Conservation (phyloP, 2,888 invertebrate genomes). For the Drosophila picticornis region DNA sequence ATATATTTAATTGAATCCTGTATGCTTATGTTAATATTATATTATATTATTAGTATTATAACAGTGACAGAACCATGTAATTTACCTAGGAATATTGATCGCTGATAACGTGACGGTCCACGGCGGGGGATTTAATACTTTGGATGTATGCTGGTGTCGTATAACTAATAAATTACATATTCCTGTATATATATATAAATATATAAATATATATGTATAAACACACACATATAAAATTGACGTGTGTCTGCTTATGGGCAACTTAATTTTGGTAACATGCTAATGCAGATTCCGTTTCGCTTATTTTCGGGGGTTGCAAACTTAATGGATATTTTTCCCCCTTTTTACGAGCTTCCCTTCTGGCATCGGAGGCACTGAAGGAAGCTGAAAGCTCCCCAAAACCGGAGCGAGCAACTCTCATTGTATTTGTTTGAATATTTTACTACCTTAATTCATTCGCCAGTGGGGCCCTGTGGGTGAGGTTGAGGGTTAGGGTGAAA, state of each 20-base stretch:
- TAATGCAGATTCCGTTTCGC: constrained; percentile 68
- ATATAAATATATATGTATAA: not conserved
- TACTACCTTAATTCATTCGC: constrained; percentile 77
- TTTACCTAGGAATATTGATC: not conserved
- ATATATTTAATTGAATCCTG: no score
- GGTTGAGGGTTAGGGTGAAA: constrained; percentile 42
- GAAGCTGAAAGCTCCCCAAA: constrained; percentile 56
- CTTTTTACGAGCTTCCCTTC: constrained; percentile 68
- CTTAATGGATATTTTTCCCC: constrained; percentile 60
- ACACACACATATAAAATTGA: constrained; percentile 37
- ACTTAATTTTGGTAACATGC: constrained; percentile 69
- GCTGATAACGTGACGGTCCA: constrained; percentile 18
- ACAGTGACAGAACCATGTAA: not conserved
- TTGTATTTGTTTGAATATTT: constrained; percentile 64
- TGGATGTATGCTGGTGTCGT: constrained; percentile 13
- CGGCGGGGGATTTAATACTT: not conserved
- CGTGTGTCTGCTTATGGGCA: constrained; percentile 60
- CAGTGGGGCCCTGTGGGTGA: constrained; percentile 45
- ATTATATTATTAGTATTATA: no score
- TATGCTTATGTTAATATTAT: no score
- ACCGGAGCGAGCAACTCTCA: constrained; percentile 40
- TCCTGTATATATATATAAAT: not conserved
- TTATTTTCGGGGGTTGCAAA: constrained; percentile 69
- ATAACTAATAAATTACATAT: constrained; percentile 30
- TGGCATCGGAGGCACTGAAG: constrained; percentile 35